Conservation (phyloP, 2,113 vertebrate genomes). For the Cettia cetti region DNA sequence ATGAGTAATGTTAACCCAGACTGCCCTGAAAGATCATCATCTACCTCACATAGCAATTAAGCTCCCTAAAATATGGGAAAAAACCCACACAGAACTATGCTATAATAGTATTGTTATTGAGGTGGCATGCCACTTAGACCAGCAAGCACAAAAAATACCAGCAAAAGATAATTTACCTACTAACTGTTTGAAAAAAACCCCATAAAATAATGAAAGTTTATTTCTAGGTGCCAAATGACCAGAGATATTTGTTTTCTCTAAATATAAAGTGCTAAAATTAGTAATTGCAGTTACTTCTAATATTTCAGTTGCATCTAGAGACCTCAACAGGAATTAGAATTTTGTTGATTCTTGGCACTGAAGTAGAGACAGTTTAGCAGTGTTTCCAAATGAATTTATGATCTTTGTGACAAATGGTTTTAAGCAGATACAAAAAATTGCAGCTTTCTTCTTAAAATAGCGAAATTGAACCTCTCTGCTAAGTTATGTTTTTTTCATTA, state of each 20-base stretch:
- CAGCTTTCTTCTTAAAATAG: background rate
- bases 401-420: background rate
- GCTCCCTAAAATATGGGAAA: slow-evolving; percentile 15
- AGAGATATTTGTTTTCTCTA: background rate
- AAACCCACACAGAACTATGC: background rate
- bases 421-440: background rate
- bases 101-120: background rate
- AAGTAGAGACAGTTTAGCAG: background rate
- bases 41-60: slow-evolving; percentile 5
- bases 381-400: background rate
- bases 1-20: background rate
- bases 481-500: background rate
- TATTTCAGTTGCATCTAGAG: background rate
- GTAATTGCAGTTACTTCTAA: background rate
- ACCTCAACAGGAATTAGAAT: background rate
- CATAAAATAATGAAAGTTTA: background rate
- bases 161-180: background rate
- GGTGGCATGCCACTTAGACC: background rate
- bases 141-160: background rate
- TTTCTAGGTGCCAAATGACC: background rate
- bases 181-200: background rate
- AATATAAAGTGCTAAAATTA: slow-evolving; percentile 11
- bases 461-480: background rate
- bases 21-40: background rate
- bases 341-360: background rate